Percentiles rank a stretch among this genome's conserved stretches.
These are phyloP conservation scores for Spatula versicolor DNA, from an alignment of 2,797 vertebrate genomes.

Conservation along the genomic window DNA sequence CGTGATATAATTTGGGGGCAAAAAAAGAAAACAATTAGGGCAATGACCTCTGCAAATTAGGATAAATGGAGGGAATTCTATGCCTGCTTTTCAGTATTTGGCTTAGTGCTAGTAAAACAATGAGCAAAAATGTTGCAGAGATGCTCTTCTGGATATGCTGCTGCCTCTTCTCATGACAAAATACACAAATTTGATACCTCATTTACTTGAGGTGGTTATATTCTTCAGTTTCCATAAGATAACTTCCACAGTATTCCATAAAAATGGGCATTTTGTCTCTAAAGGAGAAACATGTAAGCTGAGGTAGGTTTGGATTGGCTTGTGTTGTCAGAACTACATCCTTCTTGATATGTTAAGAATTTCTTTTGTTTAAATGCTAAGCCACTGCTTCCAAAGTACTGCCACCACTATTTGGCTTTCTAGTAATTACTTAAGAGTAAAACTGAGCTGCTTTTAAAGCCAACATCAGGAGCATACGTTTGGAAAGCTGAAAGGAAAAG, in stretches of 20 bases:
- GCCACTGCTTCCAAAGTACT: neutral
- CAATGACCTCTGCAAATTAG: neutral
- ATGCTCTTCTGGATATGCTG: neutral
- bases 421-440: neutral
- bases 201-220: accelerated
- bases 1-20: neutral
- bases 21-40: neutral
- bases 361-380: neutral
- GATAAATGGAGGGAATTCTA: neutral
- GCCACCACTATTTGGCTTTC: neutral
- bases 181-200: neutral
- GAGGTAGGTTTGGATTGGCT: neutral
- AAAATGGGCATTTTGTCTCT: neutral
- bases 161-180: neutral
- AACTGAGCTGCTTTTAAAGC: neutral
- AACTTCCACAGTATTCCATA: neutral
- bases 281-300: neutral
- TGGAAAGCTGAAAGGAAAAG: neutral
- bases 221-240: neutral
- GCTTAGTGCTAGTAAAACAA: neutral
- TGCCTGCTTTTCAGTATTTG: neutral
- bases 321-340: neutral
- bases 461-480: neutral
- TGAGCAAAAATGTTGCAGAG: neutral
- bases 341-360: neutral